These are phyloP conservation scores for Trachythela sp. DNA, from an alignment of 64 coral and sea anemone genomes.

Conservation along the genomic window DNA sequence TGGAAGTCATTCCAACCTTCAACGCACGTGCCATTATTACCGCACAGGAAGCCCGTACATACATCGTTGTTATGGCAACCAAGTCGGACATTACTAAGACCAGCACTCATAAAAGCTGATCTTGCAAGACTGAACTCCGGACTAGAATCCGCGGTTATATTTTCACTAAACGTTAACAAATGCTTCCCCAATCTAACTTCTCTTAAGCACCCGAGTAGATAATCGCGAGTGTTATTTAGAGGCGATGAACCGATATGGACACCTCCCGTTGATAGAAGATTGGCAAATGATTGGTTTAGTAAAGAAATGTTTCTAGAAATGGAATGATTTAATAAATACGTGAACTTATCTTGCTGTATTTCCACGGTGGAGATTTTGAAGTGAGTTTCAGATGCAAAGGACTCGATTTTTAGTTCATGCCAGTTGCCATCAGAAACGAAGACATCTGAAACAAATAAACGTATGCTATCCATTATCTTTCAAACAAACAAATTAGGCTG, in stretches of 20 bases:
- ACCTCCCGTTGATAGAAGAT: neutral
- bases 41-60: neutral
- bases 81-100: neutral
- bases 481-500: neutral
- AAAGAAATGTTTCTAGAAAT: neutral
- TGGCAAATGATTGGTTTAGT: neutral
- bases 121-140: neutral
- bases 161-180: neutral
- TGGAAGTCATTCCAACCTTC: slow-evolving; percentile 62
- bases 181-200: neutral
- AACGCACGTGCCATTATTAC: slow-evolving; percentile 24
- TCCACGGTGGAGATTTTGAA: neutral
- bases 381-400: neutral
- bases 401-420: neutral
- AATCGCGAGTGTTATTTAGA: neutral
- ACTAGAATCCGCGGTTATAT: neutral
- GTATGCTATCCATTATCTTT: neutral
- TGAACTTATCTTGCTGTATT: neutral
- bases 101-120: neutral
- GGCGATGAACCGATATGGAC: neutral
- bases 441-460: neutral
- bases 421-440: neutral
- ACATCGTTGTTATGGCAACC: slow-evolving; percentile 1
- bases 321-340: neutral
- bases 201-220: neutral